Base-by-base conservation (phyloP, 2,113 vertebrate genomes). In the Columba livia region DNA sequence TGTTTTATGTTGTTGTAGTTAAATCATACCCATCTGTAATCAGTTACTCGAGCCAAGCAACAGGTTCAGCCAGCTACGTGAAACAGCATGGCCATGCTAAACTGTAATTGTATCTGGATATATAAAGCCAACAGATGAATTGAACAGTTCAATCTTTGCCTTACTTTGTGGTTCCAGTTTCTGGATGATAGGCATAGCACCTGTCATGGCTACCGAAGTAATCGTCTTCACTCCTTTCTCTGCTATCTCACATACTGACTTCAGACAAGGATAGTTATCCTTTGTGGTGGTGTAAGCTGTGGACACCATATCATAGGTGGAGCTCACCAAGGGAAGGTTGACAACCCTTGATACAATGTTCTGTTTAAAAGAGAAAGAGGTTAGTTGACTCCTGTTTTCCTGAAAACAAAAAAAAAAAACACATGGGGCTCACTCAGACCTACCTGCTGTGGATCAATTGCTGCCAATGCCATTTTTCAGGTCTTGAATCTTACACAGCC, bases 131-230 rank as follows among this genome's bases (percentile, higher is more conserved):
- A 47, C 18, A 19, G 9, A 2, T n/a, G 10, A 88, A 86, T 32
- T 64, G 21, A 86, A 72, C 17, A 95, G 38, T 10, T 65, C 53
- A 23, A 74, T 66, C 42, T 90, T 80, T 71, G 85, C 12, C 99
- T 98, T 97, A 99, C 99, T 98, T 61, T 99, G 99, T 9, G 98
- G 98, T 96, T 99, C 98, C 70, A 99, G 95, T 85, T 98, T 99
- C 70, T 98, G 97, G 31, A 99, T 95, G 93, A 99, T 97, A 75
- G 99, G 99, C 89, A 98, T 95, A 18, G 98, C 97, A 13, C 98
- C 97, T 53, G 96, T 98, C 79, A 99, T 5, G 2, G 99, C 99
- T 95, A 98, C 98, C 0, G 98, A 98, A 56, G 98, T 98, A 97
- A 99, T 79, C 0, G 97, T 98, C 75, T 96, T 98, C 96, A 98